A percentile compares a stretch with the other conserved stretches of the same genome.
Evolutionary conservation across 2,888 invertebrate genomes (phyloP).

Genomic region (Anaspis maculata): DNA sequence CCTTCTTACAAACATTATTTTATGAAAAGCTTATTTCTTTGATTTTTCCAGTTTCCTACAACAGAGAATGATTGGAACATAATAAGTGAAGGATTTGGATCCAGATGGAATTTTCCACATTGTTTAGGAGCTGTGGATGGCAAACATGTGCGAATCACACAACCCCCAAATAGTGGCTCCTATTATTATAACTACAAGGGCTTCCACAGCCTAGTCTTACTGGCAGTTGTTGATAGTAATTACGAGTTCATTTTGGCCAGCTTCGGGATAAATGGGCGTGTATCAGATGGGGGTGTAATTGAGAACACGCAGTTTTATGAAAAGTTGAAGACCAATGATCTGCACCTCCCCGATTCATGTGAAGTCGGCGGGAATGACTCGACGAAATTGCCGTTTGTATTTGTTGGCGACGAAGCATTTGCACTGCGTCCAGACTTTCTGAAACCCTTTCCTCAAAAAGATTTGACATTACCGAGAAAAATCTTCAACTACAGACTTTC

Average conservation of each 20-base stretch:
- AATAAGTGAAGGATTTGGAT: conserved; percentile 3
- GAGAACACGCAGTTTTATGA: background rate
- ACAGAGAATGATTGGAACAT: conserved; percentile 8
- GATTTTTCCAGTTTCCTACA: conserved; percentile 8
- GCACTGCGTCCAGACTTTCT: conserved; percentile 7
- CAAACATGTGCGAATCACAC: conserved; percentile 16
- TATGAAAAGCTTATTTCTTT: background rate
- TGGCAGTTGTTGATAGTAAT: conserved; percentile 11
- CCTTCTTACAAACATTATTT: background rate
- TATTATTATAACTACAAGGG: no score
- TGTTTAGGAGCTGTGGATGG: no score
- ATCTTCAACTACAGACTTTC: conserved; percentile 11
- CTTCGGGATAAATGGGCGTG: conserved; percentile 6
- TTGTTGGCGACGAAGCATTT: conserved; percentile 15
- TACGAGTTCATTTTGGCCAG: conserved; percentile 10
- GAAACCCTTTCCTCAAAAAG: conserved; percentile 7
- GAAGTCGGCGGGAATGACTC: no score
- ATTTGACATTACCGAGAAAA: conserved; percentile 2
- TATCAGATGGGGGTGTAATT: conserved; percentile 1
- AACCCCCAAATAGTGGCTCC: conserved; percentile 12
- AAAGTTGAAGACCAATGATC: background rate
- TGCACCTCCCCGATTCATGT: background rate
- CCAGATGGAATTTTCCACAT: conserved; percentile 12
- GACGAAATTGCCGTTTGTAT: conserved; percentile 9
- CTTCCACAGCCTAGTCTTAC: conserved; percentile 9